Conservation (phyloP, 1,140 invertebrate genomes). For the Heliconius nattereri region DNA sequence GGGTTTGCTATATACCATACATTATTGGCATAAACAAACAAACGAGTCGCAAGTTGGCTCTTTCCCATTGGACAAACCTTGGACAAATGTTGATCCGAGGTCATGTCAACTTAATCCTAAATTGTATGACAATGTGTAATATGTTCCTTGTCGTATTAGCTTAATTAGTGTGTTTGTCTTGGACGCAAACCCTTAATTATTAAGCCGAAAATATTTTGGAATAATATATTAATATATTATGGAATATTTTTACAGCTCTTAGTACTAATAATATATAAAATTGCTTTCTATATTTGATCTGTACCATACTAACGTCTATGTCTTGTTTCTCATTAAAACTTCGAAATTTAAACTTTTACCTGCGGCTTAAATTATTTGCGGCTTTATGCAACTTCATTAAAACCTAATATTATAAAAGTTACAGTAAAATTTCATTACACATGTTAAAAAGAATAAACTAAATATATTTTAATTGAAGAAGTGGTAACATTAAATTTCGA, state of each 20-base stretch:
- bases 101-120: conserved; percentile 13
- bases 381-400: background rate
- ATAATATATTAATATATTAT: background rate
- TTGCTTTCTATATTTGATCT: background rate
- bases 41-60: background rate
- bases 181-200: background rate
- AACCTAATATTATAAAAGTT: background rate
- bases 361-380: background rate
- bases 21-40: conserved; percentile 6
- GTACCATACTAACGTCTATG: background rate
- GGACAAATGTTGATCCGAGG: conserved; percentile 11
- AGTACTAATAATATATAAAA: background rate
- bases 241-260: no score
- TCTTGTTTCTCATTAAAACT: conserved; percentile 10
- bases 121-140: conserved; percentile 7
- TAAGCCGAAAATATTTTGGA: background rate
- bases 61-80: conserved; percentile 3
- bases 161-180: conserved; percentile 11
- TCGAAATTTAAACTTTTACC: background rate
- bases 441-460: no score
- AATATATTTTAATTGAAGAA: no score
- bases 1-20: background rate
- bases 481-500: background rate
- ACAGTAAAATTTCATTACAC: background rate
- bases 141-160: conserved; percentile 14